Conservation (phyloP, 2,888 invertebrate species). For the Baronia brevicornis region DNA sequence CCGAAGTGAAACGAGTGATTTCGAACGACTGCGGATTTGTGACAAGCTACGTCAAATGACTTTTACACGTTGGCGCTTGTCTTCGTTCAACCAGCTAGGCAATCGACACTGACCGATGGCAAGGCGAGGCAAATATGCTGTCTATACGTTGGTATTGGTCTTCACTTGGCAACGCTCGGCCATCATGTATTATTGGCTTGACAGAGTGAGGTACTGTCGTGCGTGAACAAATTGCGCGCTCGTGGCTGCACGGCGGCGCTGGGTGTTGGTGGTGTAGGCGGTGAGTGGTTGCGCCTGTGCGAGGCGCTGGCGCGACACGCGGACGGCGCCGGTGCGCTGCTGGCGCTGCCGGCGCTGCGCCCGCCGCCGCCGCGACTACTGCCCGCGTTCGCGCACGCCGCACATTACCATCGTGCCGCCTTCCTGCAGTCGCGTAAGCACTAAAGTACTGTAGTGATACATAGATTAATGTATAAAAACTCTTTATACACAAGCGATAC, state of each 20-base stretch:
- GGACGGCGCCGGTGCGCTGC: constrained; percentile 36
- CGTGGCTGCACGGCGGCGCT: constrained; percentile 26
- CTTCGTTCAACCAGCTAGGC: no score
- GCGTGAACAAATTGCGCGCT: constrained; percentile 34
- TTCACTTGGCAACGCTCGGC: no score
- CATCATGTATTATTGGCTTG: background rate
- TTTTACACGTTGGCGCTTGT: no score
- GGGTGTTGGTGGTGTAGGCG: constrained; percentile 17
- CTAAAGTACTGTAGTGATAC: no score
- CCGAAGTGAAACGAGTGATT: no score
- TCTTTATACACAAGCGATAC: no score
- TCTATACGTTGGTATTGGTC: no score
- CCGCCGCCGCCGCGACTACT: constrained; percentile 32
- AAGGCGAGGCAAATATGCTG: no score
- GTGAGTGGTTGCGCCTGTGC: constrained; percentile 34
- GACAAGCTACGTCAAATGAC: no score
- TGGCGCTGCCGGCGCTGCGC: constrained; percentile 31
- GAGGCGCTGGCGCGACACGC: constrained; percentile 25
- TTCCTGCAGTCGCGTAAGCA: constrained; percentile 49
- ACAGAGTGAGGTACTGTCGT: constrained; percentile 44
- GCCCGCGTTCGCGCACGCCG: constrained; percentile 56
- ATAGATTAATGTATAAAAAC: no score
- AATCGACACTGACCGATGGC: no score
- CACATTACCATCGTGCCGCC: constrained; percentile 40
- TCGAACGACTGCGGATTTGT: no score